These are phyloP conservation scores for Ctenicera cuprea DNA, from an alignment of 2,888 invertebrate species.

Conservation along the genomic window DNA sequence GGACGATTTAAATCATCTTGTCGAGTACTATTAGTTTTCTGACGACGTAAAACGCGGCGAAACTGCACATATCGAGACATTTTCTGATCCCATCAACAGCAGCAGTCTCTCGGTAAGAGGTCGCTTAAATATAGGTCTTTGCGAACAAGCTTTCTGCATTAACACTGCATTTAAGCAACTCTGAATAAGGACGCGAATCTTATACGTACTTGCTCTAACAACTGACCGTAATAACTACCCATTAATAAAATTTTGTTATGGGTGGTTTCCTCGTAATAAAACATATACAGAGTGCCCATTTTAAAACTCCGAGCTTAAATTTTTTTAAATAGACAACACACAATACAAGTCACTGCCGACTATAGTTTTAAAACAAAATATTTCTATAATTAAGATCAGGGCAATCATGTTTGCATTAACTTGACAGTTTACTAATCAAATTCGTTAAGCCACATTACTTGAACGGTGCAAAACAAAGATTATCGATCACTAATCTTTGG, in stretches of 20 bases:
- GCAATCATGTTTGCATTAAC: too few relatives aligned
- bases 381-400: too few relatives aligned
- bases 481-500: too few relatives aligned
- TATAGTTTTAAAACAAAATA: too few relatives aligned
- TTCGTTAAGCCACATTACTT: too few relatives aligned
- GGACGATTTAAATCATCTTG: slow-evolving; percentile 35
- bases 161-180: slow-evolving; percentile 40
- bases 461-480: too few relatives aligned
- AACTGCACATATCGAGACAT: slow-evolving; percentile 5
- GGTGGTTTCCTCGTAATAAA: too few relatives aligned
- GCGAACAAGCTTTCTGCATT: slow-evolving; percentile 58
- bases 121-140: slow-evolving; percentile 52
- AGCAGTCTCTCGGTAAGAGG: slow-evolving; percentile 45
- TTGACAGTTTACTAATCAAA: too few relatives aligned
- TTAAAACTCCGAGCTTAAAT: too few relatives aligned
- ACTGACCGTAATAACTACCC: slow-evolving; percentile 25
- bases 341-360: too few relatives aligned
- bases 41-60: slow-evolving; percentile 10
- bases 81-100: slow-evolving; percentile 20
- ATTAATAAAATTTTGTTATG: slow-evolving; percentile 6
- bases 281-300: too few relatives aligned
- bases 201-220: slow-evolving; percentile 31
- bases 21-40: slow-evolving; percentile 26
- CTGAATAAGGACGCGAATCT: slow-evolving; percentile 27
- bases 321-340: too few relatives aligned